Percentiles rank a stretch among this genome's conserved stretches.
Evolutionary conservation across 2,113 vertebrate species (phyloP).

Genomic region (Rhynchopsitta pachyrhyncha): DNA sequence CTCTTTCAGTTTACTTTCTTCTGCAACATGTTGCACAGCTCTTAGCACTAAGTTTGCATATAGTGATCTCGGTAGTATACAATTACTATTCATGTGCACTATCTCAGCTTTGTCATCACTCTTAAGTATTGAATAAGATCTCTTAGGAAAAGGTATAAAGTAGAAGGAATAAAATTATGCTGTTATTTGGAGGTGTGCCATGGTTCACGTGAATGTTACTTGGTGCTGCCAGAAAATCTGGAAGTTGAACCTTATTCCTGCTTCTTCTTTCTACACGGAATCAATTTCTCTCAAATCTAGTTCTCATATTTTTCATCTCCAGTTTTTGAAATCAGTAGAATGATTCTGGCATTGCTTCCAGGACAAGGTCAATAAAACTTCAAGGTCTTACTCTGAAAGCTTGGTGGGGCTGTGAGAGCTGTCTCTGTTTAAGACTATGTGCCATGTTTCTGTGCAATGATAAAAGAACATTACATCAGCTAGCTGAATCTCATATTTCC

Average conservation of each 20-base stretch:
- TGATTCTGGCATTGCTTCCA: neutral
- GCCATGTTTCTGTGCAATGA: accelerated
- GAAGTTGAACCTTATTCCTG: neutral
- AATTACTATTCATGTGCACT: neutral
- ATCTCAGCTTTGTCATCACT: slow-evolving; percentile 3
- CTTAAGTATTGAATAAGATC: neutral
- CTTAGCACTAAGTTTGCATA: neutral
- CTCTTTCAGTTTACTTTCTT: neutral
- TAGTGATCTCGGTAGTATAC: neutral
- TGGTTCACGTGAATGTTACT: neutral
- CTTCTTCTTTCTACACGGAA: neutral
- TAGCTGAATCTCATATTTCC: neutral
- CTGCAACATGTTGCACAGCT: neutral
- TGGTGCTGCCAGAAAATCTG: neutral
- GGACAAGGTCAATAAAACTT: neutral
- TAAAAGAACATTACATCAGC: neutral
- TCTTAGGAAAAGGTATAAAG: neutral
- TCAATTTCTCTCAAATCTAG: neutral
- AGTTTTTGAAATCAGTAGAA: neutral
- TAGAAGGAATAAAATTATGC: neutral
- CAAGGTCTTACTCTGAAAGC: neutral
- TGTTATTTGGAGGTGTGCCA: neutral
- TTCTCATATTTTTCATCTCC: neutral
- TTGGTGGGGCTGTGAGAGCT: neutral
- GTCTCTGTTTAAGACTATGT: neutral